Base-by-base conservation (phyloP, 2,888 invertebrate species). In the Artemia sinica region DNA sequence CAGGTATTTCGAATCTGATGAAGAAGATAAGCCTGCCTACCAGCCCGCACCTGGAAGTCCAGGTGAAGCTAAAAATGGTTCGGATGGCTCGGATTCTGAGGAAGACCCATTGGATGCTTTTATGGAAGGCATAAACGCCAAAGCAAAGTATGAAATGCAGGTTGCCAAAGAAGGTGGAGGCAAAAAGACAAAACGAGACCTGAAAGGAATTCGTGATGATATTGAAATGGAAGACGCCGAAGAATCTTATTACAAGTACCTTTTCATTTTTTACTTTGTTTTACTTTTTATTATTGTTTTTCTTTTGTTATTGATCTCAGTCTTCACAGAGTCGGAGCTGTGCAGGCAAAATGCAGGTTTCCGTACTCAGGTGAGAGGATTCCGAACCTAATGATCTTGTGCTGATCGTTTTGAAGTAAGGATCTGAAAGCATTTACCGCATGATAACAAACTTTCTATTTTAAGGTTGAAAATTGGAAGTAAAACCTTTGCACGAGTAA, bases 51-150 rank as follows among this genome's bases (percentile, higher is more conserved):
- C 28, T 28, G 28, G 28, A 28, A 28, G 94, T 73, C 95, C 95
- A 70, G 73, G 74, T 69, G 72, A 74, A 52, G 75, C 76, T 66
- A 72, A 72, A 2, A 72, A 72, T 41, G 28, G 28, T 28, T 75
- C 77, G 49, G 76, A 76, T 1, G 81, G 81, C 13, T 84, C 84
- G 5, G 89, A 89, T n/a, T 88, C 87, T 50, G 92, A 92, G 73
- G 94, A 94, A 75, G 97, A 98, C 80, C 94, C 97, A 0, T 77
- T 98, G 69, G 98, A 98, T 78, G 95, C 95, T 1, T 98, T 92
- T 77, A 98, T 98, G 98, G 94, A 92, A 0, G 91, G 88, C 0
- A 86, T 98, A 73, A 92, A 96, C 76, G 85, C 87, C 73, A 88
- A 91, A 77, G 85, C 86, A 8, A 74, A 75, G 67, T 70, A 69